Percentiles rank a stretch among this genome's conserved stretches.
Evolutionary conservation across 2,113 vertebrate species (phyloP).

Genomic region (Salvelinus namaycush): DNA sequence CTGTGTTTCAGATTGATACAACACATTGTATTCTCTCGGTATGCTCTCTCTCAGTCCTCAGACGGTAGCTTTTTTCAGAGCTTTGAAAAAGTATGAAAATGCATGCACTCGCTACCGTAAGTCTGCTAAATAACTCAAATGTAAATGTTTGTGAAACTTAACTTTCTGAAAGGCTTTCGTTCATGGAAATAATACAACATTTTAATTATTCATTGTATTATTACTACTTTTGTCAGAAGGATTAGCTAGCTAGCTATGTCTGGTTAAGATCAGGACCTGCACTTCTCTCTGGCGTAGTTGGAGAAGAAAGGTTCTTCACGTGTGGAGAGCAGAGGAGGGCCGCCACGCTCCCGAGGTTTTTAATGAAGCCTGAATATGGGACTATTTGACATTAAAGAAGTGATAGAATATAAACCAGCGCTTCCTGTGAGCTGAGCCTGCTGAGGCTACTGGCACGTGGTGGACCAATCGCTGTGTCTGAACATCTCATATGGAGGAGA

Average conservation of each 20-base stretch:
- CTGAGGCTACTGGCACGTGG: neutral
- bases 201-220: neutral
- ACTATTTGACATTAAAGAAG: constrained; percentile 39
- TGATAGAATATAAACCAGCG: constrained; percentile 36
- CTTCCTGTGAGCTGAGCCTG: constrained; percentile 36
- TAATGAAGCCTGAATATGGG: constrained; percentile 34
- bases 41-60: neutral
- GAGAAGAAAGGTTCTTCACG: neutral
- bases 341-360: constrained; percentile 15
- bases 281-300: neutral
- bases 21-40: neutral
- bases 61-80: neutral
- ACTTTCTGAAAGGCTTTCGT: neutral
- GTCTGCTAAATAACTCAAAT: neutral
- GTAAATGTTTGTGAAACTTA: neutral
- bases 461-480: constrained; percentile 18
- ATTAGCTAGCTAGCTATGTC: neutral
- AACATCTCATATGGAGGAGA: constrained; percentile 41
- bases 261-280: neutral
- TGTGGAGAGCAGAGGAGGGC: constrained; percentile 17
- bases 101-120: too few species aligned
- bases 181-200: neutral
- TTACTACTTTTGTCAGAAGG: neutral
- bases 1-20: neutral
- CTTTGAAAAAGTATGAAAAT: neutral